phyloP scores from a whole-genome alignment of 2,888 invertebrate genomes.

The Odontocolon sp. region DNA sequence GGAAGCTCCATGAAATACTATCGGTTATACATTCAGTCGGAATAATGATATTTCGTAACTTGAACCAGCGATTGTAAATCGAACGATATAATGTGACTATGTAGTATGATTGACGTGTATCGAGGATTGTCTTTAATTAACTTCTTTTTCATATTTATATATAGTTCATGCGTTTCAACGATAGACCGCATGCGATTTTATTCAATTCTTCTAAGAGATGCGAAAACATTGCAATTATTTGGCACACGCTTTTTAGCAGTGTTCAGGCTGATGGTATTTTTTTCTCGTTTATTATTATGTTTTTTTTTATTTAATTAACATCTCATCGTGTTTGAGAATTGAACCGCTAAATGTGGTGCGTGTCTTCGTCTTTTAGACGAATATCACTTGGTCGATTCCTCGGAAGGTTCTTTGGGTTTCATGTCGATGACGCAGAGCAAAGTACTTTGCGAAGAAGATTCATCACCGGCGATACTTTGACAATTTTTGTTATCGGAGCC shows the following conservation, averaged over 20 bases:
- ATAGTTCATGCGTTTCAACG: constrained; percentile 17
- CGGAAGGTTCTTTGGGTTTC: constrained; percentile 39
- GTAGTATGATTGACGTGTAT: constrained; percentile 64
- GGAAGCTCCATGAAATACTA: constrained; percentile 59
- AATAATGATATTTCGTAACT: constrained; percentile 41
- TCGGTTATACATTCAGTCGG: constrained; percentile 55
- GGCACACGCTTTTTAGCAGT: constrained; percentile 17
- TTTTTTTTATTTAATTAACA: constrained; percentile 3
- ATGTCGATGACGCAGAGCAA: constrained; percentile 54
- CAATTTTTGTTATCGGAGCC: constrained; percentile 52
- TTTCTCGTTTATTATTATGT: constrained; percentile 17
- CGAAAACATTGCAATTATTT: constrained; percentile 40
- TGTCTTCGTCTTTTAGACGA: constrained; percentile 18
- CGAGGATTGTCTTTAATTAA: constrained; percentile 61
- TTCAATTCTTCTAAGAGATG: constrained; percentile 14
- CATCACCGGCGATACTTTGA: constrained; percentile 31
- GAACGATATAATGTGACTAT: constrained; percentile 30
- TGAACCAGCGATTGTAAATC: constrained; percentile 31
- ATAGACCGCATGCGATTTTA: constrained; percentile 21
- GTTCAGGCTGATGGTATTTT: constrained; percentile 2
- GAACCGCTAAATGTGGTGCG: neutral
- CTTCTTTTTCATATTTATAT: constrained; percentile 22
- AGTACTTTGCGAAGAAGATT: constrained; percentile 36
- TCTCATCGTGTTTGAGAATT: neutral
- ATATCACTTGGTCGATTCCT: constrained; percentile 2